phyloP scores from a whole-genome alignment of 2,888 invertebrate genomes.

The Coleophora deauratella region DNA sequence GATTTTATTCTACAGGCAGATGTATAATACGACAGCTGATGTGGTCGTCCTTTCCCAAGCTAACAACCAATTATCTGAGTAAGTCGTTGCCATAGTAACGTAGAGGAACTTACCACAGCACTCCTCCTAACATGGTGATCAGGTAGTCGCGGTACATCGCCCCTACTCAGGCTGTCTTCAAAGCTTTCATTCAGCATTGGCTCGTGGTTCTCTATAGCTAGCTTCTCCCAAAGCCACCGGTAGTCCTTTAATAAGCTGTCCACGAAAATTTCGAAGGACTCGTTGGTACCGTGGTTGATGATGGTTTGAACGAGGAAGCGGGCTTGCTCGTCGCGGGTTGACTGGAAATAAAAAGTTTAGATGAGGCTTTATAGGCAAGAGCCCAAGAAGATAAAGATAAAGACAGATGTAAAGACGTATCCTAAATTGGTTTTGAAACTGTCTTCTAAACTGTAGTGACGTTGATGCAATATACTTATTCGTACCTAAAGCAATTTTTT shows the following conservation, averaged over 20 bases:
- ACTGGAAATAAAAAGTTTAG: slow-evolving; percentile 32
- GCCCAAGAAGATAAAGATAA: no score
- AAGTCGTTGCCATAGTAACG: no score
- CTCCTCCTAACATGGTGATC: slow-evolving; percentile 67
- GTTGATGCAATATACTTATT: no score
- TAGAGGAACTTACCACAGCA: slow-evolving; percentile 51
- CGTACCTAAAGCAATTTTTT: no score
- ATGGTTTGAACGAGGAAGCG: slow-evolving; percentile 53
- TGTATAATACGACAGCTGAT: no score
- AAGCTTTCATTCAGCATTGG: slow-evolving; percentile 52
- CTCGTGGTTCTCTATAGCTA: slow-evolving; percentile 46
- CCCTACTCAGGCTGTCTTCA: slow-evolving; percentile 67
- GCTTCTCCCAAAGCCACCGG: slow-evolving; percentile 70
- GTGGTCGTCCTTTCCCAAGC: no score
- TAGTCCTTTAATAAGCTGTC: slow-evolving; percentile 71
- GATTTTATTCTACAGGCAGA: no score
- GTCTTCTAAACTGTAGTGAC: no score
- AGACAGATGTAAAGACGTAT: no score
- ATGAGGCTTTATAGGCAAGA: no score
- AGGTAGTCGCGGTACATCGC: slow-evolving; percentile 74
- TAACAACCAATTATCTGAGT: no score
- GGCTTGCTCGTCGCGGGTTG: slow-evolving; percentile 43
- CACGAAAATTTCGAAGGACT: slow-evolving; percentile 71
- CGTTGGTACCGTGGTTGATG: slow-evolving; percentile 48
- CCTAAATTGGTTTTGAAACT: no score